Base-by-base conservation (phyloP, 2,113 vertebrate species). In the Empidonax traillii region DNA sequence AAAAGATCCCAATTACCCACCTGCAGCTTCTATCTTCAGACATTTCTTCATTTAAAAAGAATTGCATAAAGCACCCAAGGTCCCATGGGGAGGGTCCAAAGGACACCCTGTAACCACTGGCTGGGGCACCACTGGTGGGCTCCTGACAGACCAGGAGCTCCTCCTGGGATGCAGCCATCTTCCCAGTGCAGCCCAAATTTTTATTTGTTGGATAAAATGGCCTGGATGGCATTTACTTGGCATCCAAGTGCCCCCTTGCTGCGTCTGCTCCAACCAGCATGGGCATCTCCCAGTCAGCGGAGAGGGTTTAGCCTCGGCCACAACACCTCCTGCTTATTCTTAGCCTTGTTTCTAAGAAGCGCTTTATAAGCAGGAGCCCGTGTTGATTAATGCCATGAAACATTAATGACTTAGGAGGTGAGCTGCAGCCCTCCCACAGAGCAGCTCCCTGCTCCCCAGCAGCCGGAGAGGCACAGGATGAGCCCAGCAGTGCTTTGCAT, bases 321-420 rank as follows among this genome's bases (percentile, higher is more conserved):
- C 65, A 35, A 33, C 37, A 43, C 31, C 55, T 87, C 24, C 4
- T 78, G 82, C 41, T 83, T 92, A 39, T 89, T 83, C 79, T 93
- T 90, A 93, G 88, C 72, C 59, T 30, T 15, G 63, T 46, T 88
- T 93, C 95, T 82, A 83, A 87, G 80, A 89, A 90, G 78, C 18
- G 62, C 69, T 73, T 65, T 56, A 37, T 27, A 76, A 79, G 75
- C 90, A 87, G 82, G 51, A 94, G 92, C 49, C 65, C 1, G 16
- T 71, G 58, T 78, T 93, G 75, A 67, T 83, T 93, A 79, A 90
- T 62, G 75, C 67, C 85, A 69, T 95, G 71, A 83, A 90, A 96
- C 90, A 76, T 91, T 95, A 93, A 96, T 66, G 92, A 68, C 88
- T 75, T 85, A 43, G 81, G 62, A 55, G 81, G 61, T 90, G 90